phyloP scores from a whole-genome alignment of 2,113 vertebrate genomes.

The Actenoides hombroni region DNA sequence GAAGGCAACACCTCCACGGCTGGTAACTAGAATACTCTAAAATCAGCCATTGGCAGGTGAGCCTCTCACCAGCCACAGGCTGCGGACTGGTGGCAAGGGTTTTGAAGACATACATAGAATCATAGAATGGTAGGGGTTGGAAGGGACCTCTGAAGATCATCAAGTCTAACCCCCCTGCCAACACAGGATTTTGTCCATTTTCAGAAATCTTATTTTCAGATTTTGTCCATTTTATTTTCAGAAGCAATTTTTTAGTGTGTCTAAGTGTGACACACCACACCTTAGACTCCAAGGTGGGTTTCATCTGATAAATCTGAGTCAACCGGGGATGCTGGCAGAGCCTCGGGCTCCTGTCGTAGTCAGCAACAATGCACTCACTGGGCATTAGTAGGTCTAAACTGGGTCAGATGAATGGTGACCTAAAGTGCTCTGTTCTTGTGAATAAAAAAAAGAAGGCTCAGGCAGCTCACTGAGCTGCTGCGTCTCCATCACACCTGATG shows the following conservation, averaged over 20 bases:
- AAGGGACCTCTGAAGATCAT: too few relatives aligned
- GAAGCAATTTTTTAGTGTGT: background rate
- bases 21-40: background rate
- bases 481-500: rapidly evolving
- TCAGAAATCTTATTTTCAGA: too few relatives aligned
- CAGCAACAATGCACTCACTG: background rate
- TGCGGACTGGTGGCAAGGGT: background rate
- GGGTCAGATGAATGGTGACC: background rate
- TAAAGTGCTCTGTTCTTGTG: background rate
- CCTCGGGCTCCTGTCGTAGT: rapidly evolving
- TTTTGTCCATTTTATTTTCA: background rate
- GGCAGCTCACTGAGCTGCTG: background rate
- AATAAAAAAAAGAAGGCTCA: background rate
- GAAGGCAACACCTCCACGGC: background rate
- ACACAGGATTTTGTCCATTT: too few relatives aligned
- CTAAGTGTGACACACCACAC: background rate
- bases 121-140: too few relatives aligned
- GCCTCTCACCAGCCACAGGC: background rate
- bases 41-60: background rate
- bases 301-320: background rate
- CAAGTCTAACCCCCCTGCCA: too few relatives aligned
- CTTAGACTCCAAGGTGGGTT: background rate
- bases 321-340: background rate
- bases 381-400: background rate
- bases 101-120: background rate